These are phyloP conservation scores for Diogma glabrata DNA, from an alignment of 2,888 invertebrate species.

Conservation along the genomic window DNA sequence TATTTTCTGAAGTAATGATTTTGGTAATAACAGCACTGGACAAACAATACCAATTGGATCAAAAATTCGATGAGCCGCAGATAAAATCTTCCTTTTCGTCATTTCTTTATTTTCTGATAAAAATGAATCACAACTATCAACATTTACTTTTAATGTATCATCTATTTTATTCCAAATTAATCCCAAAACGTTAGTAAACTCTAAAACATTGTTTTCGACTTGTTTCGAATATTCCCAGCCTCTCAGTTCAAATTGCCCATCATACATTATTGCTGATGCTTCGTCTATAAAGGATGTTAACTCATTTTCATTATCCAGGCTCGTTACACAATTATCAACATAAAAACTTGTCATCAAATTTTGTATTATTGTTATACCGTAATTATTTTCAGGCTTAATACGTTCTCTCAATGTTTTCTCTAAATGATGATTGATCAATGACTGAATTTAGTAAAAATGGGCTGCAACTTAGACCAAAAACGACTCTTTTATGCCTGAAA, in stretches of 20 bases:
- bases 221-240: not conserved
- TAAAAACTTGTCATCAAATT: conserved; percentile 3
- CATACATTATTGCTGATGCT: too few relatives aligned
- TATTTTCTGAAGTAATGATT: not conserved
- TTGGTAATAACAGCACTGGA: not conserved
- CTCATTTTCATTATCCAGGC: not conserved
- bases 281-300: too few relatives aligned
- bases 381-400: too few relatives aligned
- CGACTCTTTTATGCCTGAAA: not conserved
- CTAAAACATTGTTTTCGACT: not conserved
- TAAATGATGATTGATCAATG: not conserved
- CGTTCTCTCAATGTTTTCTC: too few relatives aligned
- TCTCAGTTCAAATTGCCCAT: not conserved
- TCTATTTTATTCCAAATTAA: not conserved
- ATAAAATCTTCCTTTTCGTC: not conserved
- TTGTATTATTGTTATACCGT: not conserved
- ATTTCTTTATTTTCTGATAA: not conserved
- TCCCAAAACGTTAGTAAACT: not conserved
- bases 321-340: conserved; percentile 8
- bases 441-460: not conserved
- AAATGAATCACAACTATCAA: not conserved
- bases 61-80: not conserved
- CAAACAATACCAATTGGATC: not conserved
- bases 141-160: not conserved
- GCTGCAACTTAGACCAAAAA: conserved; percentile 1